These are phyloP conservation scores for Globicephala melas DNA, from an alignment of 2,113 vertebrate genomes.

Conservation along the genomic window DNA sequence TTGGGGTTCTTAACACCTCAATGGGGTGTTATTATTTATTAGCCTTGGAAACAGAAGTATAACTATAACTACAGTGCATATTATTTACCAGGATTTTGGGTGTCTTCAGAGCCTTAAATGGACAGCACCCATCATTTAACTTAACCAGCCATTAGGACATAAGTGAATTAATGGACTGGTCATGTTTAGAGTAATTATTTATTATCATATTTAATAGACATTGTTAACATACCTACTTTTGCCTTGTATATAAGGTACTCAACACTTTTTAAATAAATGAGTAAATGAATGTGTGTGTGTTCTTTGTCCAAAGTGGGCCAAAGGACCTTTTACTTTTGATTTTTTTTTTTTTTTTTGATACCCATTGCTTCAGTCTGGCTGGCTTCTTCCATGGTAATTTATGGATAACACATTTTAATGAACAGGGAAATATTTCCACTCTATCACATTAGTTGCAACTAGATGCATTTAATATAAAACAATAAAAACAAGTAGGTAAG, in stretches of 20 bases:
- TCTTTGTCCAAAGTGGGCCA: constrained; percentile 72
- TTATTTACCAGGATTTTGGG: constrained; percentile 49
- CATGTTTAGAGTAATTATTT: constrained; percentile 62
- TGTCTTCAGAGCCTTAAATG: constrained; percentile 50
- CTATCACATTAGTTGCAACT: neutral
- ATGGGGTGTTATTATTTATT: constrained; percentile 30
- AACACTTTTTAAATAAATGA: constrained; percentile 76
- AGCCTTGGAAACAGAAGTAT: constrained; percentile 48
- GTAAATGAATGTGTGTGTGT: constrained; percentile 71
- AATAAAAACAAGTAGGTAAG: constrained; percentile 12
- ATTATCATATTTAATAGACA: constrained; percentile 63
- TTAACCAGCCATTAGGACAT: constrained; percentile 61
- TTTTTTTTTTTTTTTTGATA: neutral
- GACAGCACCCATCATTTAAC: constrained; percentile 36
- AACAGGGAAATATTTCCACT: neutral
- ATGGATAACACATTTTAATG: neutral
- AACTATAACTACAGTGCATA: constrained; percentile 57
- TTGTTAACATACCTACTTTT: constrained; percentile 70
- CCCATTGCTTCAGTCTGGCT: neutral
- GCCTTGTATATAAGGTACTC: constrained; percentile 74
- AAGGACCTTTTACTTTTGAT: constrained; percentile 55
- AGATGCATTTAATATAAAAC: neutral
- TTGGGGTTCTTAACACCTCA: constrained; percentile 37
- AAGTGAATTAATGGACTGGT: constrained; percentile 51
- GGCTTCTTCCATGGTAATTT: neutral